Evolutionary conservation across 1,140 invertebrate genomes (phyloP).

Genomic region (Bombus turneri): DNA sequence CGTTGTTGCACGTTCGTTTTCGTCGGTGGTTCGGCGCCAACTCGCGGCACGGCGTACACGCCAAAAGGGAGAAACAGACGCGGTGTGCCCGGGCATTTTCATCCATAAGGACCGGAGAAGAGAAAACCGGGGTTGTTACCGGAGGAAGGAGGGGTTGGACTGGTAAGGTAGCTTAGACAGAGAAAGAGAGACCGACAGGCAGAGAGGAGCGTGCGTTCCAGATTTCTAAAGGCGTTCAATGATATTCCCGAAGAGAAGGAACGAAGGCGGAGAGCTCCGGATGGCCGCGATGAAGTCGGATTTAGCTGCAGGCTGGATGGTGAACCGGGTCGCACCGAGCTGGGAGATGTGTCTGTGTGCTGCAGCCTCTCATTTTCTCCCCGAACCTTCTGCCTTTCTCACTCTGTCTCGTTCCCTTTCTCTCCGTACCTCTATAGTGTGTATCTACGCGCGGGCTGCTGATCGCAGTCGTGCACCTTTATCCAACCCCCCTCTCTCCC

Average conservation of each 20-base stretch:
- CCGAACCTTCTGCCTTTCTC: not conserved
- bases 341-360: slow-evolving; percentile 61
- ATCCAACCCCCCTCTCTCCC: not conserved
- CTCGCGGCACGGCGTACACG: not conserved
- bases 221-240: slow-evolving; percentile 71
- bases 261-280: slow-evolving; percentile 64
- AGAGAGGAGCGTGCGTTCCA: slow-evolving; percentile 59
- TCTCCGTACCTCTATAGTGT: not conserved
- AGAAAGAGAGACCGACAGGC: not conserved
- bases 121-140: not conserved
- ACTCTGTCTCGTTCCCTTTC: slow-evolving; percentile 11
- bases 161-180: not conserved
- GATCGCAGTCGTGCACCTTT: slow-evolving; percentile 26
- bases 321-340: slow-evolving; percentile 58
- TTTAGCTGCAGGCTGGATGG: slow-evolving; percentile 67
- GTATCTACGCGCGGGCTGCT: not conserved
- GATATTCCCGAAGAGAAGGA: slow-evolving; percentile 69
- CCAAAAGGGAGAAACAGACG: not conserved
- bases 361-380: slow-evolving; percentile 60
- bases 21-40: not conserved
- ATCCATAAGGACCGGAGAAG: slow-evolving; percentile 40
- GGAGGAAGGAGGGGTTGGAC: not conserved
- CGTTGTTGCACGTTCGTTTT: not conserved
- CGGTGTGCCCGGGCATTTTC: slow-evolving; percentile 50
- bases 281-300: slow-evolving; percentile 72